A percentile compares a stretch with the other conserved stretches of the same genome.
phyloP scores from a whole-genome alignment of 2,888 invertebrate genomes.

The Xestia sexstrigata region DNA sequence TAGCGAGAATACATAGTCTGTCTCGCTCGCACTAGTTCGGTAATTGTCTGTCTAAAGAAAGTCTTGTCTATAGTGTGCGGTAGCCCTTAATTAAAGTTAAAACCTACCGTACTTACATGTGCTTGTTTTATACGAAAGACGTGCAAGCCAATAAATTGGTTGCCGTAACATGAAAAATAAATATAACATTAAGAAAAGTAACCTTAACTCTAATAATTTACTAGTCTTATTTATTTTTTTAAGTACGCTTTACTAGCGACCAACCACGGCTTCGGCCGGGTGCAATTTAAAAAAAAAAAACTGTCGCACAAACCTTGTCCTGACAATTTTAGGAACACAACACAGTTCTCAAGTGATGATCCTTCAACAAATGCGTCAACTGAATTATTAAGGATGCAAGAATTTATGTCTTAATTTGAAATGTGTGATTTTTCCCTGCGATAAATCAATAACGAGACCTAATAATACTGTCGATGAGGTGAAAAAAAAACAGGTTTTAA shows the following conservation, averaged over 20 bases:
- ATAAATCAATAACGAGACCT: neutral
- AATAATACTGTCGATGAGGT: neutral
- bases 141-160: no score
- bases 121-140: no score
- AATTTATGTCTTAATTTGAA: neutral
- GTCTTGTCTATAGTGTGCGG: no score
- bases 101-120: no score
- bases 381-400: neutral
- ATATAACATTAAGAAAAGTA: no score
- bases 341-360: neutral
- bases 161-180: no score
- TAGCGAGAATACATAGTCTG: no score
- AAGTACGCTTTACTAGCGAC: neutral
- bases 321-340: neutral
- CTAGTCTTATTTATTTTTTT: neutral
- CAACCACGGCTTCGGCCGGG: neutral
- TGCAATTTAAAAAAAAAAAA: neutral
- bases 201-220: no score
- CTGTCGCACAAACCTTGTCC: no score
- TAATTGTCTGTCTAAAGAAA: no score
- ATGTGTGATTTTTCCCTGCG: neutral
- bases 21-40: no score
- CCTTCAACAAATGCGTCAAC: neutral
- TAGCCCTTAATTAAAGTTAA: no score
- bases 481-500: constrained; percentile 21